Base-by-base conservation (phyloP, 1,140 invertebrate genomes). In the Eueides isabella region DNA sequence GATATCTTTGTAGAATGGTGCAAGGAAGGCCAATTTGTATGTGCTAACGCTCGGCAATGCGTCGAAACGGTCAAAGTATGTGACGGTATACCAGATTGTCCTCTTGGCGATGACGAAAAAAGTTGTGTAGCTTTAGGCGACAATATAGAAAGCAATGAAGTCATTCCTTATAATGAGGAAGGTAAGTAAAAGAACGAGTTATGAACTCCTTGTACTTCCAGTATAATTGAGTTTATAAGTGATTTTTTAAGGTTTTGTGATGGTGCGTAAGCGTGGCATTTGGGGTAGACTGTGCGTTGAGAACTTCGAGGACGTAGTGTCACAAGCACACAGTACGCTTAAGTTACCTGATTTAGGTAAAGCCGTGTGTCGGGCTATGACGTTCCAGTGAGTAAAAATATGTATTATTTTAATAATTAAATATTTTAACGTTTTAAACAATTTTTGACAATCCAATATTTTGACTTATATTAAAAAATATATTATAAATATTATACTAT, bases 241-340 rank as follows among this genome's bases (percentile, higher is more conserved):
- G 2, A 2, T 48, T 35, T 28, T 61, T 68, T 65, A 55, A 93
- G 96, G 96, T 16, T 96, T 95, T 78, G 91, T 97, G 2, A 96
- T 96, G 94, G 95, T 97, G 0, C 87, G 96, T 30, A 97, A 97
- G 84, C 95, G 96, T 81, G 97, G 97, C 0, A 90, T 95, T 31
- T 97, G 97, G 97, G 97, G 97, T 0, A 96, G 97, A 88, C 88
- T 97, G 2, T 98, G 97, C 80, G 93, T 96, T 19, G 95, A 96
- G 73, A 96, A 95, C 67, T 95, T 96, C 79, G 93, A 94, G 48
- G 94, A 95, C 61, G 93, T 95, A 1, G 93, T 95, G 2, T 82
- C 91, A 2, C 92, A 94, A 72, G 94, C 94, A 0, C 90, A 93
- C 26, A 93, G 94, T 68, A 87, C 93, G 6, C 95, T 95, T 92